phyloP scores from a whole-genome alignment of 2,797 vertebrate species.

The Trachops cirrhosus region DNA sequence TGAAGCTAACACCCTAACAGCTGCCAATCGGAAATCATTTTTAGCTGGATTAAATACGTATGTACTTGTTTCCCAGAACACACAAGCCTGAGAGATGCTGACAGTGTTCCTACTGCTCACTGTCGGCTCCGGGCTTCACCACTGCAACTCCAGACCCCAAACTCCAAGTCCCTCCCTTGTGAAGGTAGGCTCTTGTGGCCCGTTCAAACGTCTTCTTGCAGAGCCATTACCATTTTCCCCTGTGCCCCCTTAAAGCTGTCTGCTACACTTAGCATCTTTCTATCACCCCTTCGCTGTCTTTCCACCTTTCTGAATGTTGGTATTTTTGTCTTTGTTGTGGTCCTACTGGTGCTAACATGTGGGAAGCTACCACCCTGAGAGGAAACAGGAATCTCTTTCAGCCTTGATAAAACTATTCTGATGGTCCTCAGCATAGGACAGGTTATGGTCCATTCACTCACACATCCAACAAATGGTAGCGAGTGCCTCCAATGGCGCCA shows the following conservation, averaged over 20 bases:
- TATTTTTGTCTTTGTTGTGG: not conserved
- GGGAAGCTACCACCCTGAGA: not conserved
- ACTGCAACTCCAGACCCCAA: not conserved
- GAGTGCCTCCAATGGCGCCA: rapidly evolving
- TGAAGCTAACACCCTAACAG: conserved; percentile 64
- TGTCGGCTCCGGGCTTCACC: not conserved
- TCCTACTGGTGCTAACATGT: not conserved
- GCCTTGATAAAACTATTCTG: not conserved
- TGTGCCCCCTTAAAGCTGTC: not conserved
- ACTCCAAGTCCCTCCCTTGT: not conserved
- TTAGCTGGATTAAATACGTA: conserved; percentile 63
- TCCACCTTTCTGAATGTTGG: not conserved
- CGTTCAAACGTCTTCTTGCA: not conserved
- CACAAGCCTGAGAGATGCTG: not conserved
- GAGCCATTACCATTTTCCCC: not conserved
- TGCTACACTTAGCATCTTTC: not conserved
- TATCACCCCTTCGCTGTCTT: not conserved
- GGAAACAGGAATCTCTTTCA: not conserved
- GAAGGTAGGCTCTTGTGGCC: not conserved
- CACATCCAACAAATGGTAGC: not conserved
- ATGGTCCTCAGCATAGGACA: not conserved
- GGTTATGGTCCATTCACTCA: not conserved
- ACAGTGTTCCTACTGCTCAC: not conserved
- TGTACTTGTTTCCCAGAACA: conserved; percentile 20
- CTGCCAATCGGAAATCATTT: conserved; percentile 53